These are phyloP conservation scores for Mystacornis crossleyi DNA, from an alignment of 2,113 vertebrate species.

Conservation along the genomic window DNA sequence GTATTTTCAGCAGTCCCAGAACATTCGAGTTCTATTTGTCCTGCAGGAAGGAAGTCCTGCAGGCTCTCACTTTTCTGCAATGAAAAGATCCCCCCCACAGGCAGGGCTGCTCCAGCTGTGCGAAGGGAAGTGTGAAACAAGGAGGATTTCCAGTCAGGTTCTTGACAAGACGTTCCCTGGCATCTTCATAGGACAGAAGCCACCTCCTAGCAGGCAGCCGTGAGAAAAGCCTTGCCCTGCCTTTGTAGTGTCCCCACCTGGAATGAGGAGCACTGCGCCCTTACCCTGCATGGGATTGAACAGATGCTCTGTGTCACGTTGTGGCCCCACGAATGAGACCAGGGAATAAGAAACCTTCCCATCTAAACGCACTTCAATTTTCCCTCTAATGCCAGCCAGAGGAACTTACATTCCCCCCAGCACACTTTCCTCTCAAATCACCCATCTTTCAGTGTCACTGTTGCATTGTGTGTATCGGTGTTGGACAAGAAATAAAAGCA, in stretches of 20 bases:
- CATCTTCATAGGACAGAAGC: background rate
- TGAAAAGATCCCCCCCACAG: background rate
- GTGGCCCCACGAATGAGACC: background rate
- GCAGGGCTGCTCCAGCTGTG: background rate
- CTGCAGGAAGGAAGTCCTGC: background rate
- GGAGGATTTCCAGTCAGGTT: background rate
- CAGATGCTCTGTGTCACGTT: rapidly evolving
- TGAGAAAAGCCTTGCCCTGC: background rate
- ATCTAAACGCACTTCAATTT: background rate
- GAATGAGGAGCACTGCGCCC: rapidly evolving
- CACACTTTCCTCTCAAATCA: background rate
- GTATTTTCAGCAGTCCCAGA: background rate
- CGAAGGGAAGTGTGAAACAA: background rate
- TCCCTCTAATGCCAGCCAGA: background rate
- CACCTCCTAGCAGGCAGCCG: background rate
- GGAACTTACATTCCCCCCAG: background rate
- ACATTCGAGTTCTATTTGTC: background rate
- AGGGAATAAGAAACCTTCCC: background rate
- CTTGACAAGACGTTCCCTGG: background rate
- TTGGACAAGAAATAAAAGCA: background rate
- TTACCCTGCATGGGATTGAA: rapidly evolving
- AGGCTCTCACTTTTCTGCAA: background rate
- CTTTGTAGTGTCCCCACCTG: background rate
- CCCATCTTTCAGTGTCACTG: background rate
- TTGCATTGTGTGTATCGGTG: rapidly evolving